These are phyloP conservation scores for Hippasteria phrygiana DNA, from an alignment of 53 echinoderm and acorn worm species.

Conservation along the genomic window DNA sequence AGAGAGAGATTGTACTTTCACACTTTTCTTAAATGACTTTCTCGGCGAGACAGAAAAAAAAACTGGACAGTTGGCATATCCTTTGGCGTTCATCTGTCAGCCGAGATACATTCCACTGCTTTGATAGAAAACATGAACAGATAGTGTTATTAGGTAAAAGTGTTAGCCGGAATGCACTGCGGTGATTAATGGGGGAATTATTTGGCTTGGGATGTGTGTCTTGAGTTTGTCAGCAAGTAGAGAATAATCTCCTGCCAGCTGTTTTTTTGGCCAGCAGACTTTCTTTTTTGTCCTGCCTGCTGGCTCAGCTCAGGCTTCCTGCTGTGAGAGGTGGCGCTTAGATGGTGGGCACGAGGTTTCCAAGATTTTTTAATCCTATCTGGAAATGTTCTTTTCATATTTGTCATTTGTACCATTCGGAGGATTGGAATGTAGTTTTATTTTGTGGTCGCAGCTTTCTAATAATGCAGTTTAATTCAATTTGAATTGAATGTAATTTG, in stretches of 20 bases:
- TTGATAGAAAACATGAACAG: no score
- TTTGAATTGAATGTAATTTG: background rate
- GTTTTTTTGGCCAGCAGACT: constrained; percentile 20
- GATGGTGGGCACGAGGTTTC: background rate
- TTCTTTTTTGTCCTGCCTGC: background rate
- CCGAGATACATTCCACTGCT: no score
- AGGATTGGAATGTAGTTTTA: background rate
- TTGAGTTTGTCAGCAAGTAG: background rate
- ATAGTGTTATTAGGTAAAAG: background rate
- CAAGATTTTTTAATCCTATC: background rate
- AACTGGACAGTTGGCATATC: no score
- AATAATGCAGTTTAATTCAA: background rate
- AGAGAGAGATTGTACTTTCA: no score
- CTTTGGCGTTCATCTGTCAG: no score
- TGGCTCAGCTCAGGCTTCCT: no score
- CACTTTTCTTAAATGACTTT: no score
- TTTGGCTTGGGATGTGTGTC: background rate
- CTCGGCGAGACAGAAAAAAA: no score
- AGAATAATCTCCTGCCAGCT: constrained; percentile 18
- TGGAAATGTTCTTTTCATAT: background rate
- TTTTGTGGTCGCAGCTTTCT: constrained; percentile 1
- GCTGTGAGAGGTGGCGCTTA: no score
- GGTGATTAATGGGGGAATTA: constrained; percentile 1
- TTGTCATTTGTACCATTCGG: background rate
- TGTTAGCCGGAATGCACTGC: background rate